Evolutionary conservation across 37 sponge, comb jelly and placozoan genomes (phyloP).

Genomic region (Cliona cf. orientalis): DNA sequence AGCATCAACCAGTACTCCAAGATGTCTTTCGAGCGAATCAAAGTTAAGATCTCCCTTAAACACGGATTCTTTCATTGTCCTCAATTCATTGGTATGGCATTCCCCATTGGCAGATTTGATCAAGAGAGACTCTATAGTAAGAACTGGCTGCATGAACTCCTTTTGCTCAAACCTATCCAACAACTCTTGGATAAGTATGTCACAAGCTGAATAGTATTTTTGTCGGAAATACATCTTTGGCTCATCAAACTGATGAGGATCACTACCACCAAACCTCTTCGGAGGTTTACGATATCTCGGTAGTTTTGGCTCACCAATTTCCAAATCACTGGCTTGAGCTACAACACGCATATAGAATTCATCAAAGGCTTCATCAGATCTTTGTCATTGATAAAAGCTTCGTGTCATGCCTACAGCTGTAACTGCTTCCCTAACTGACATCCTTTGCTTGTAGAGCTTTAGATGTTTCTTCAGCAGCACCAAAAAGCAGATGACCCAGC

Average conservation of each 20-base stretch:
- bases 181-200: conserved; percentile 19
- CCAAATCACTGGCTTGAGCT: conserved; percentile 19
- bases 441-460: conserved; percentile 54
- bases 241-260: background rate
- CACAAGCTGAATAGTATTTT: conserved; percentile 7
- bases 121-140: conserved; percentile 31
- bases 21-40: conserved; percentile 31
- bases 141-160: conserved; percentile 24
- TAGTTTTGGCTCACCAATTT: conserved; percentile 51
- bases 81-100: conserved; percentile 8
- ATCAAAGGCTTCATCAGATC: background rate
- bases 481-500: conserved; percentile 56
- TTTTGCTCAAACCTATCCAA: conserved; percentile 46
- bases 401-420: conserved; percentile 23
- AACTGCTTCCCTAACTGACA: conserved; percentile 48
- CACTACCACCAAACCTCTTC: conserved; percentile 14
- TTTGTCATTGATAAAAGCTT: background rate
- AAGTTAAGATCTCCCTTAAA: conserved; percentile 60
- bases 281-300: conserved; percentile 53
- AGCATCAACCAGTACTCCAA: conserved; percentile 53
- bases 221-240: background rate
- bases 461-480: conserved; percentile 54
- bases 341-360: conserved; percentile 35
- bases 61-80: conserved; percentile 24
- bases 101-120: conserved; percentile 58